Evolutionary conservation across 2,113 vertebrate genomes (phyloP).

Genomic region (Nycticebus coucang): DNA sequence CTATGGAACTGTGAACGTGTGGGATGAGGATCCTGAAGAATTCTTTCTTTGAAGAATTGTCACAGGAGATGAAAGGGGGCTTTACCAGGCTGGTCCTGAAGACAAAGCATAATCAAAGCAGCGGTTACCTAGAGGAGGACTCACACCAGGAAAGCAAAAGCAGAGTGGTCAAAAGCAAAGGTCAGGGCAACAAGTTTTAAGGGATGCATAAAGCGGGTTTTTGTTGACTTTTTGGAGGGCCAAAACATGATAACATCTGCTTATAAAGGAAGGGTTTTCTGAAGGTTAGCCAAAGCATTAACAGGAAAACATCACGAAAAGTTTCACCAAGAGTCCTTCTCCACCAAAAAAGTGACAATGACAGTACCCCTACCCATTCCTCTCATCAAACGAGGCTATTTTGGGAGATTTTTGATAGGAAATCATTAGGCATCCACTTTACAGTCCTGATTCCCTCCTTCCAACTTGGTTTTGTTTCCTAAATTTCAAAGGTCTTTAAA

Average conservation of each 20-base stretch:
- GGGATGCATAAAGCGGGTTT: not conserved
- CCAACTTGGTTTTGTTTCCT: not conserved
- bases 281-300: not conserved
- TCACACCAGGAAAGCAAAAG: not conserved
- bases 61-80: not conserved
- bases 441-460: not conserved
- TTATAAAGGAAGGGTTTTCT: not conserved
- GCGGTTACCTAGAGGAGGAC: not conserved
- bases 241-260: not conserved
- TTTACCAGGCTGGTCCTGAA: not conserved
- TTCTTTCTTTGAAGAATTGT: not conserved
- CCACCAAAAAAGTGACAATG: too few species aligned
- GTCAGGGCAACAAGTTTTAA: not conserved
- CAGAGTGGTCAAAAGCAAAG: not conserved
- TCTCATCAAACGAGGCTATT: not conserved
- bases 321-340: not conserved
- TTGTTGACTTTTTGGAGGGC: not conserved
- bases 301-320: not conserved
- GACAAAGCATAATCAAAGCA: not conserved
- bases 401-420: not conserved
- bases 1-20: not conserved
- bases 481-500: not conserved
- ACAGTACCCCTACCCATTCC: not conserved
- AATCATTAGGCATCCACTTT: not conserved
- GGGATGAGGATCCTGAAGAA: not conserved